Evolutionary conservation across 2,888 invertebrate species (phyloP), one percentile per base, ranked within the genome.

Genomic region (Agelastica alni): DNA sequence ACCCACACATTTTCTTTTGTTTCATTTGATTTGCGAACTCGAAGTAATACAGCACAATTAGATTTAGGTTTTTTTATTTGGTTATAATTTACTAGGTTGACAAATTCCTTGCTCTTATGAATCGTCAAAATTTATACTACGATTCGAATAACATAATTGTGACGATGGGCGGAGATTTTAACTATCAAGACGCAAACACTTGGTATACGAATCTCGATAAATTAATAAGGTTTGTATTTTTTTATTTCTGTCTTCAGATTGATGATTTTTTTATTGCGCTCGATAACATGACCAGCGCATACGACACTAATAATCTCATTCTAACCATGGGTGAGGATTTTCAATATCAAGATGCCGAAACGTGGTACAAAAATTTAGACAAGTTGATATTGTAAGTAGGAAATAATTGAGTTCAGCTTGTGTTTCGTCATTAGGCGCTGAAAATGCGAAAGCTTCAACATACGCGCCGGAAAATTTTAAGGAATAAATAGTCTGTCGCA

Each of bases 271-370:
- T 87, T 57, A 70, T 75, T 0, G 83, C 83, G 66, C 77, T 81
- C 16, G 67, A 74, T 26, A 79, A 79, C 39, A 83, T 86, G 75
- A 76, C 83, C 0, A 62, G 68, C 26, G 71, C 68, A 0, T 88
- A 87, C 72, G 69, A 70, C 54, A 87, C 90, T 0, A 85, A 86
- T 59, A 88, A 95, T 71, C 79, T 94, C n/a, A 81, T 94, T 63
- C 79, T 95, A 44, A 91, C 95, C 0, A 95, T 95, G 94, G 96
- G 96, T 0, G 89, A 91, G 63, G 96, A 96, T 77, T 96, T 96
- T 73, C 85, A 89, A 66, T 96, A 91, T 72, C 88, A 90, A 74
- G 81, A 84, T 58, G 88, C 89, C 0, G 77, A 79, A 13, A 81
- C 84, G 78, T 93, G 92, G 88, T 96, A 83, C 77, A 84, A 81